Base-by-base conservation (phyloP, 2,888 invertebrate species). In the Cephus nigrinus region DNA sequence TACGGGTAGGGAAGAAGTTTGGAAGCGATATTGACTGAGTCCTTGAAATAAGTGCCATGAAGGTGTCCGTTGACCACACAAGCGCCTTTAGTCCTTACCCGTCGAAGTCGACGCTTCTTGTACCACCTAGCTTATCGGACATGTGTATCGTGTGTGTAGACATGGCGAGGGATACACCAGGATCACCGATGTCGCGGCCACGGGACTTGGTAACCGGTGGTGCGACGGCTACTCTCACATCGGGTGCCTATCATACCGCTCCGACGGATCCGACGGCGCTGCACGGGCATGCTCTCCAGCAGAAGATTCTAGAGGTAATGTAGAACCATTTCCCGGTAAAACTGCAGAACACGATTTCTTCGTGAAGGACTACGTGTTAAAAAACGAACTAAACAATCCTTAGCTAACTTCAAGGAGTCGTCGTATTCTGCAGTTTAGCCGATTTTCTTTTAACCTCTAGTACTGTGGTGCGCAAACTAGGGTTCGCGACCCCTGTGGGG, bases 281-380 rank as follows among this genome's bases (percentile, higher is more conserved):
- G 80, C 93, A 94, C 81, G 95, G 94, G 87, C 92, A 93, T 90
- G 93, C 93, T 88, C 93, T 95, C 89, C 95, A 95, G 87, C 94
- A 95, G 84, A 95, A 95, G 92, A 94, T 95, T 88, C 92, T 94
- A 92, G 94, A 95, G 94, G 94, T 94, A 90, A 92, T 85, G 90
- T 89, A 85, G 81, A 79, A 82, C 79, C 77, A 78, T 79, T 77
- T 73, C 75, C 76, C 35, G 2, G 35, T 12, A 35, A 35, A 12
- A 12, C 35, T 35, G 12, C 3, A 12, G 35, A 35, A 35, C 11
- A 35, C 35, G 35, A 35, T 35, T 35, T 35, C 35, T 1, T 35
- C 35, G 35, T 4, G 3, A 12, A 35, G 35, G 35, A 11, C 12
- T 35, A 35, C 35, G 12, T 35, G 35, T 35, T 12, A 35, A 12